Conservation (phyloP, 35 echinoderm and acorn worm species). For the Heliocidaris tuberculata region DNA sequence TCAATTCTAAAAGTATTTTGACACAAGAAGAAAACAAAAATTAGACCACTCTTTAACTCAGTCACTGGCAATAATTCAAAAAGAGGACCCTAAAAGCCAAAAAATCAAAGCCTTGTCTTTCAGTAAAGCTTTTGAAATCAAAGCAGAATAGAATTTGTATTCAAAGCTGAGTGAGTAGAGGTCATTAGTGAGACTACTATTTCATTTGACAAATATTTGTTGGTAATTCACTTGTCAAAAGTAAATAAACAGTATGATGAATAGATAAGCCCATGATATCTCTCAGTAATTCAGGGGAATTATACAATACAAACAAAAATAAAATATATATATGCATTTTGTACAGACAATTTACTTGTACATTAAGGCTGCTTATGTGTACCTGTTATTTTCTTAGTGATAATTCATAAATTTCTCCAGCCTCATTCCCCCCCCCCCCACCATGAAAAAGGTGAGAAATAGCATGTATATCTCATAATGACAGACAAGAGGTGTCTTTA, state of each 20-base stretch:
- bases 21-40: neutral
- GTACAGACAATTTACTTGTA: too few relatives aligned
- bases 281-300: neutral
- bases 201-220: neutral
- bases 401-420: too few relatives aligned
- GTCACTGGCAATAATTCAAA: neutral
- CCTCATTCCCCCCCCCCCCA: too few relatives aligned
- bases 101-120: neutral
- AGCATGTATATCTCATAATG: too few relatives aligned
- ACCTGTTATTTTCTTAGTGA: too few relatives aligned
- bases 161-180: neutral
- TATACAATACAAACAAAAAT: too few relatives aligned
- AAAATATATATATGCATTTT: too few relatives aligned
- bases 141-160: neutral
- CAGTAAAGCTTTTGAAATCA: neutral
- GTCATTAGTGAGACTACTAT: neutral
- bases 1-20: neutral
- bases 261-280: neutral
- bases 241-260: neutral
- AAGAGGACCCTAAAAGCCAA: neutral
- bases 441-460: too few relatives aligned
- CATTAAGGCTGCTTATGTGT: too few relatives aligned
- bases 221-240: constrained; percentile 5
- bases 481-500: too few relatives aligned
- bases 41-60: neutral